Evolutionary conservation across 92 coral and sea anemone species (phyloP).

Genomic region (Zoanthus gigantus): DNA sequence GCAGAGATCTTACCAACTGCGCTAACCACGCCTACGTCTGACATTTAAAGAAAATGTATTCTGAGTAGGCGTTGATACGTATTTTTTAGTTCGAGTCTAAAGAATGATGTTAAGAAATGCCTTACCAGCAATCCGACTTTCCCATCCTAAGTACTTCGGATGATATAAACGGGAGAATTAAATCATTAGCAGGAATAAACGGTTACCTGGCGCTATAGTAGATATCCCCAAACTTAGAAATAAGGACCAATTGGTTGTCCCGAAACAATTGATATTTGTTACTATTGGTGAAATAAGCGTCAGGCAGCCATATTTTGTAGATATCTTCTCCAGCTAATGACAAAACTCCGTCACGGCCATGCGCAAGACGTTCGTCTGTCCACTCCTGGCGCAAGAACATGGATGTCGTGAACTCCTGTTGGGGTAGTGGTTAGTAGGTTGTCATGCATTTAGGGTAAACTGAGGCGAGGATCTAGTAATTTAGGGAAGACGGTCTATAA

Average conservation of each 20-base stretch:
- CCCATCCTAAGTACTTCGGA: background rate
- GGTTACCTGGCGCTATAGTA: slow-evolving; percentile 93
- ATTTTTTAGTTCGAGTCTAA: too few species aligned
- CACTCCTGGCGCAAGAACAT: slow-evolving; percentile 95
- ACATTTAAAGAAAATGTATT: too few species aligned
- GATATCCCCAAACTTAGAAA: slow-evolving; percentile 86
- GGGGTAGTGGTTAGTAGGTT: background rate
- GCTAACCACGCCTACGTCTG: too few species aligned
- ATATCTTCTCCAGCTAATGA: slow-evolving; percentile 89
- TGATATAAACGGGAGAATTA: background rate
- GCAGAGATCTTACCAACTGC: too few species aligned
- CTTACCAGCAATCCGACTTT: too few species aligned
- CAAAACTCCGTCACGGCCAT: slow-evolving; percentile 77
- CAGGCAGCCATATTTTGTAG: slow-evolving; percentile 92
- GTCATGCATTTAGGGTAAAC: too few species aligned
- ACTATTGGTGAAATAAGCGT: slow-evolving; percentile 89
- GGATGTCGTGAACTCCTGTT: slow-evolving; percentile 90
- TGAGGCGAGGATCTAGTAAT: too few species aligned
- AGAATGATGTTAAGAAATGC: too few species aligned
- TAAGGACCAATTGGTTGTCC: slow-evolving; percentile 89
- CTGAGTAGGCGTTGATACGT: background rate
- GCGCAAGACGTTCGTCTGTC: slow-evolving; percentile 86
- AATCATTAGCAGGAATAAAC: background rate
- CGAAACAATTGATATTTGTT: slow-evolving; percentile 82
- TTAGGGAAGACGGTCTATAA: background rate